phyloP scores from a whole-genome alignment of 2,113 vertebrate genomes.

The Siniperca chuatsi region DNA sequence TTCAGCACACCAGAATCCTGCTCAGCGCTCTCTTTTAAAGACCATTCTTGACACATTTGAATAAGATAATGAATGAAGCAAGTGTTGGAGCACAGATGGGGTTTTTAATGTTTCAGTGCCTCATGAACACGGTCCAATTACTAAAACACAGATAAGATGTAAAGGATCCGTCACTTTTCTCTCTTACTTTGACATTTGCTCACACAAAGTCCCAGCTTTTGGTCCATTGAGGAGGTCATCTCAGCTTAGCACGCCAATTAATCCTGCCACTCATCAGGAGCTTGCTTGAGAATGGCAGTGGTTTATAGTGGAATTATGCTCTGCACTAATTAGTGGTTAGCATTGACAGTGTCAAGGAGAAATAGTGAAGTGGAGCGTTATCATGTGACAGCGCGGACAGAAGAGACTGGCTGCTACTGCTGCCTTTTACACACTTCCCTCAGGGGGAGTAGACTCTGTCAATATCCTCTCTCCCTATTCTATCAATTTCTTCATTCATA shows the following conservation, averaged over 20 bases:
- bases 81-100: constrained; percentile 70
- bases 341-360: constrained; percentile 64
- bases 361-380: constrained; percentile 51
- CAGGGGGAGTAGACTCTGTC: constrained; percentile 23
- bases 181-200: constrained; percentile 47
- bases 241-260: constrained; percentile 72
- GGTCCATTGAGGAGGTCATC: constrained; percentile 62
- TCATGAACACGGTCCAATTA: constrained; percentile 67
- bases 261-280: constrained; percentile 76
- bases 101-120: constrained; percentile 67
- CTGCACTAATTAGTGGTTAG: constrained; percentile 74
- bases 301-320: constrained; percentile 69
- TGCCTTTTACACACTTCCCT: constrained; percentile 36
- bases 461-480: constrained; percentile 23
- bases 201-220: constrained; percentile 36
- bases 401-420: constrained; percentile 36
- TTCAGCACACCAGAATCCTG: constrained; percentile 69
- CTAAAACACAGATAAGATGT: constrained; percentile 61
- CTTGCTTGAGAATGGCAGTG: constrained; percentile 47
- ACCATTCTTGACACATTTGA: constrained; percentile 63
- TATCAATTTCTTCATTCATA: constrained; percentile 51
- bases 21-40: constrained; percentile 52
- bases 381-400: constrained; percentile 50
- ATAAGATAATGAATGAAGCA: constrained; percentile 71
- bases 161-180: constrained; percentile 52